Evolutionary conservation across 2,888 invertebrate species (phyloP), one percentile per base, ranked within the genome.

Genomic region (Podotricha telesiphe): DNA sequence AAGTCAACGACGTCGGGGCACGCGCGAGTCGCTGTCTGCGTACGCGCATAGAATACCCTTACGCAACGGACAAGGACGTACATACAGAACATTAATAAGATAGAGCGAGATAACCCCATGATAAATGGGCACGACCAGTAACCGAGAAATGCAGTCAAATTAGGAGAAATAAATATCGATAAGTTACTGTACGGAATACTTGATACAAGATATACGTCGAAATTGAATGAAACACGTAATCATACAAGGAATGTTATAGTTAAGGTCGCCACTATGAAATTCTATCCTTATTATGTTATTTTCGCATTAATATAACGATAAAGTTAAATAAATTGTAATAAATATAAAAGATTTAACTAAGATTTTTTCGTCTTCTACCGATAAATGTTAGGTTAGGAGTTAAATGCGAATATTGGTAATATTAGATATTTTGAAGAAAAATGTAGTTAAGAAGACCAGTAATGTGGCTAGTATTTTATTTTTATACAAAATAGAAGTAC

Each of bases 81-180:
- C 8, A 65, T 75, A 83, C 65, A 28, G n/a, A 13, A 10, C 7
- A 17, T 7, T 0, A n/a, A 10, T 13, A 37, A 2, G 80, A 48
- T 28, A 19, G 77, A 91, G 67, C 28, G 79, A 75, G 86, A 85
- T 69, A 73, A 77, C 20, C 73, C 72, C 85, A 84, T 84, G 86
- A 89, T 87, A 84, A 84, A 90, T 86, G 87, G 80, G 78, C 82
- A 83, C 88, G 86, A 82, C 86, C 78, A 74, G 75, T 78, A 86
- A 83, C 79, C 80, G 80, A 88, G 89, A 90, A 89, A 91, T 89
- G 86, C 85, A 88, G 86, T 89, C 87, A 89, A 91, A 91, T 92
- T 91, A 89, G 86, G 81, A 87, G 87, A 88, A 88, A 87, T 88
- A 88, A 89, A 88, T 86, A 88, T 86, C 77, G 81, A 78, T 75